Percentiles rank a stretch among this genome's conserved stretches.
Evolutionary conservation across 92 coral and sea anemone species (phyloP).

Genomic region (Micromussa lordhowensis): DNA sequence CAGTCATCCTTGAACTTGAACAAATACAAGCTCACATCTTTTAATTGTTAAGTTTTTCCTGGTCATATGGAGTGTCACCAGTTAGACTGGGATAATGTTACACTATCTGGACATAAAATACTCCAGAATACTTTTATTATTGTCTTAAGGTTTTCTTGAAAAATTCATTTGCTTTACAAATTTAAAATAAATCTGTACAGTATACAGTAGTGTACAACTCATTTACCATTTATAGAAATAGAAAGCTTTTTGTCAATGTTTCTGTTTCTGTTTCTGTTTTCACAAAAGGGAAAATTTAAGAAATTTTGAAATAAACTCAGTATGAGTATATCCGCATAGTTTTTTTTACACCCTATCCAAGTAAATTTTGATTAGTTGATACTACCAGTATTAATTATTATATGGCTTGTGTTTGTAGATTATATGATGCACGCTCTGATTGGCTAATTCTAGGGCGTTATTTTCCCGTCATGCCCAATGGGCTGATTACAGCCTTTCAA

Average conservation of each 20-base stretch:
- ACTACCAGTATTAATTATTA: too few relatives aligned
- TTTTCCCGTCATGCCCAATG: too few relatives aligned
- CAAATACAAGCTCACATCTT: not conserved
- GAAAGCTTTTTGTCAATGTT: not conserved
- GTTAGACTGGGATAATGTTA: not conserved
- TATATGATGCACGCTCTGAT: too few relatives aligned
- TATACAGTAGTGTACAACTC: not conserved
- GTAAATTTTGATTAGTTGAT: not conserved
- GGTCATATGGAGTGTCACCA: not conserved
- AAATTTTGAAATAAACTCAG: not conserved
- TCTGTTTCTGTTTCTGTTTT: conserved; percentile 1
- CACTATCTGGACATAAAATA: conserved; percentile 16
- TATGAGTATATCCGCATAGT: not conserved
- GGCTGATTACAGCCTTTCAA: too few relatives aligned
- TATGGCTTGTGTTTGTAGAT: too few relatives aligned
- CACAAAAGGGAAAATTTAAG: not conserved
- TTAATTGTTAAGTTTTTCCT: conserved; percentile 1
- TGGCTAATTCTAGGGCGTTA: too few relatives aligned
- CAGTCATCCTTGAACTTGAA: not conserved
- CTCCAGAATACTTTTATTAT: not conserved
- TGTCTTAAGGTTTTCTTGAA: not conserved
- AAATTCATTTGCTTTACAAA: not conserved
- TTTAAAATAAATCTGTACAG: not conserved
- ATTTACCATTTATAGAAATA: not conserved
- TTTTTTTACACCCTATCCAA: not conserved